Evolutionary conservation across 1,140 invertebrate species (phyloP).

Genomic region (Gonioctena quinquepunctata): DNA sequence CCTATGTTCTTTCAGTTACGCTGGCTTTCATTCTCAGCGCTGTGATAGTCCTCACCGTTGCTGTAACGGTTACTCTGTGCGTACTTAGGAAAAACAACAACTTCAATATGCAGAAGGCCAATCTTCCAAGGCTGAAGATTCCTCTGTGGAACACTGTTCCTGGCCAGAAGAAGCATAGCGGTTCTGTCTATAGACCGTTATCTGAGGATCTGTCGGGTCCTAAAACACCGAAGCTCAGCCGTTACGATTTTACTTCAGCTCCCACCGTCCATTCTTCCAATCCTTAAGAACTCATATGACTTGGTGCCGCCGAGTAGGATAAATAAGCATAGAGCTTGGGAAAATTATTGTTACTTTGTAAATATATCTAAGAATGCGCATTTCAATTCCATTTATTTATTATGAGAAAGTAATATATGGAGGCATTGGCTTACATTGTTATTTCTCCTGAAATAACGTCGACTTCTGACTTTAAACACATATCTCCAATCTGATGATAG

Average conservation of each 20-base stretch:
- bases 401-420: not conserved
- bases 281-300: not conserved
- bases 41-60: constrained; percentile 53
- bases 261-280: constrained; percentile 30
- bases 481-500: not conserved
- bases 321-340: too few relatives aligned
- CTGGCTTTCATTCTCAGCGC: constrained; percentile 57
- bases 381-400: not conserved
- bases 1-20: constrained; percentile 50
- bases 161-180: constrained; percentile 50
- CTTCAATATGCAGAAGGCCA: constrained; percentile 41
- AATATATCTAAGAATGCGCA: not conserved
- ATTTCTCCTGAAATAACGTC: not conserved
- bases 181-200: constrained; percentile 49
- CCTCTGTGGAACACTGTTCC: constrained; percentile 34
- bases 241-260: constrained; percentile 37
- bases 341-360: not conserved
- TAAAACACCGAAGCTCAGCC: constrained; percentile 37
- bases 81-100: constrained; percentile 39
- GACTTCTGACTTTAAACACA: too few relatives aligned
- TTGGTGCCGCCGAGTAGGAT: too few relatives aligned
- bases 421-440: not conserved
- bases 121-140: constrained; percentile 48
- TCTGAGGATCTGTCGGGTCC: constrained; percentile 48
- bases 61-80: constrained; percentile 42